Evolutionary conservation across 2,888 invertebrate genomes (phyloP).

Genomic region (Epinotia brunnichana): DNA sequence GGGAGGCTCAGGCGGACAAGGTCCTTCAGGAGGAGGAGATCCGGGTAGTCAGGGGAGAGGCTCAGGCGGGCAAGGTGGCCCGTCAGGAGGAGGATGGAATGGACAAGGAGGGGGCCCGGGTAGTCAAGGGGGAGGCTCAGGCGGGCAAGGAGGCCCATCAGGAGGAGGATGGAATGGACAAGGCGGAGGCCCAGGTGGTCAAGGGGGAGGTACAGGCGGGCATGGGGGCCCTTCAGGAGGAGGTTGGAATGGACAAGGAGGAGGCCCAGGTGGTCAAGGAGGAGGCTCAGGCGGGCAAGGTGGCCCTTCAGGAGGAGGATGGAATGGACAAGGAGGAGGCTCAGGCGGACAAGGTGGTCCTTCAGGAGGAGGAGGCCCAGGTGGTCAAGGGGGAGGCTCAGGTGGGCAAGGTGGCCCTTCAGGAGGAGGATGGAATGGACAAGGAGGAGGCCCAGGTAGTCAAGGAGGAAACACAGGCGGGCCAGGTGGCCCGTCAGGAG

Average conservation of each 20-base stretch:
- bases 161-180: conserved; percentile 29
- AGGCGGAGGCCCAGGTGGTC: conserved; percentile 39
- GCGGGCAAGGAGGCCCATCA: conserved; percentile 34
- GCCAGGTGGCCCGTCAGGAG: not conserved
- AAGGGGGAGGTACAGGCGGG: conserved; percentile 39
- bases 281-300: not conserved
- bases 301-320: conserved; percentile 1
- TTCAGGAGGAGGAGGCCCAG: conserved; percentile 23
- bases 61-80: not conserved
- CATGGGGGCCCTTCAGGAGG: conserved; percentile 26
- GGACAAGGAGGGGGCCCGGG: conserved; percentile 14
- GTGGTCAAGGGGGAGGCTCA: no score
- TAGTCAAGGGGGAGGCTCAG: not conserved
- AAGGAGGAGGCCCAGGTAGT: not conserved
- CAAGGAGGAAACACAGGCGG: conserved; percentile 14
- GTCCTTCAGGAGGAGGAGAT: conserved; percentile 5
- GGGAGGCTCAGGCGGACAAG: conserved; percentile 16
- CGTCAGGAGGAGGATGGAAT: conserved; percentile 27
- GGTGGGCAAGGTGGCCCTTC: no score
- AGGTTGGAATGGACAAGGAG: conserved; percentile 1
- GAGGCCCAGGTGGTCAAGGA: conserved; percentile 12
- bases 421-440: not conserved
- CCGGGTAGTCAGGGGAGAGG: conserved; percentile 19
- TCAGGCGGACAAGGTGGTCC: conserved; percentile 35
- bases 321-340: conserved; percentile 27